Conservation (phyloP, 2,888 invertebrate genomes). For the Beris morrisii region DNA sequence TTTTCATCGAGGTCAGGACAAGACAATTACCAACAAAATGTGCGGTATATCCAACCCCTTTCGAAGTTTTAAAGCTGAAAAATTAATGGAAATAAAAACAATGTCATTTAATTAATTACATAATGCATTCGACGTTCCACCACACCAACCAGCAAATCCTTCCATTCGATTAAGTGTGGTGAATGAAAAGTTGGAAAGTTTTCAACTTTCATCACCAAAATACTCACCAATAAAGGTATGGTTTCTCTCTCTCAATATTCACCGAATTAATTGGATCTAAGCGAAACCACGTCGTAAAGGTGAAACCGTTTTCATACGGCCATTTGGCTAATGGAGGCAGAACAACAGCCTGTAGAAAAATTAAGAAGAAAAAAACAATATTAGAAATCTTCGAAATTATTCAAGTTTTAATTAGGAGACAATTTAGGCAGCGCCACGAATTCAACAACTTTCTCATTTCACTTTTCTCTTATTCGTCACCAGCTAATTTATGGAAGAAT, state of each 20-base stretch:
- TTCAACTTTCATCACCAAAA: not conserved
- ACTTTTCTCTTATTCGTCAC: slow-evolving; percentile 2
- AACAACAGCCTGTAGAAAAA: slow-evolving; percentile 80
- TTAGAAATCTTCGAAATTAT: not conserved
- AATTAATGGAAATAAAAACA: slow-evolving; percentile 37
- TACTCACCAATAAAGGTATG: slow-evolving; percentile 93
- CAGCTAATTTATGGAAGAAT: slow-evolving; percentile 17
- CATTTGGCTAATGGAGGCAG: slow-evolving; percentile 96
- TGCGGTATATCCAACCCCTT: slow-evolving; percentile 98
- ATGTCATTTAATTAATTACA: not conserved
- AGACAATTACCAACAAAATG: slow-evolving; percentile 99
- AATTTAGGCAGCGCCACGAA: not conserved
- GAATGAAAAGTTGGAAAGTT: not conserved
- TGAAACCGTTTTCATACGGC: slow-evolving; percentile 99
- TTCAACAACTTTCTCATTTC: slow-evolving; percentile 8
- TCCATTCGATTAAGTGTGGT: not conserved
- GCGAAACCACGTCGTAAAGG: slow-evolving; percentile 99
- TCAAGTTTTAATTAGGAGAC: slow-evolving; percentile 1
- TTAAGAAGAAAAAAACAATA: slow-evolving; percentile 13
- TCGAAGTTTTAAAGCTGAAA: slow-evolving; percentile 94
- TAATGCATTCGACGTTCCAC: not conserved
- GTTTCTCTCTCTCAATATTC: slow-evolving; percentile 98
- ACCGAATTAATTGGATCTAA: slow-evolving; percentile 98
- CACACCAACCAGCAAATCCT: not conserved
- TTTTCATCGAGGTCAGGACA: slow-evolving; percentile 97